A percentile compares a stretch with the other conserved stretches of the same genome.
Conservation (phyloP, 2,797 vertebrate genomes). For the Poecilia gillii region DNA sequence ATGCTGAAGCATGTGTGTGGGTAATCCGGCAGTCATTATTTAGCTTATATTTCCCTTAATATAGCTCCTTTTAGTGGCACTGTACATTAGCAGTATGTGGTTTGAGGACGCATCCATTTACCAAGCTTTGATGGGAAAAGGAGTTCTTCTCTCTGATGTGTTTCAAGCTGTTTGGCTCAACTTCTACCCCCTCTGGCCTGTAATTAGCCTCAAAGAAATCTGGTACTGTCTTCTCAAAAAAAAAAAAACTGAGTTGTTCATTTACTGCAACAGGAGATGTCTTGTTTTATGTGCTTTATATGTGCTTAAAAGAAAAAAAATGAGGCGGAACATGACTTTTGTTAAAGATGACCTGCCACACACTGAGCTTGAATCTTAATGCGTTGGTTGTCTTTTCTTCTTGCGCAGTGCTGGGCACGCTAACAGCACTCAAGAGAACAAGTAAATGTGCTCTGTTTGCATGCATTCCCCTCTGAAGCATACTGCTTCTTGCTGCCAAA, state of each 20-base stretch:
- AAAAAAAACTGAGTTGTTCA: slow-evolving; percentile 6
- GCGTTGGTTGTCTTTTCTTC: slow-evolving; percentile 16
- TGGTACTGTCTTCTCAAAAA: slow-evolving; percentile 46
- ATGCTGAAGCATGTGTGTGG: slow-evolving; percentile 29
- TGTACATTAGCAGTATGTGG: slow-evolving; percentile 69
- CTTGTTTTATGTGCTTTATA: slow-evolving; percentile 20
- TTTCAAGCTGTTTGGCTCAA: slow-evolving; percentile 60
- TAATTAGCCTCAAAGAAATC: slow-evolving; percentile 66
- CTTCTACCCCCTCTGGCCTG: slow-evolving; percentile 67
- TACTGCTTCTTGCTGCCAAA: slow-evolving; percentile 61
- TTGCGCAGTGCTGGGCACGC: slow-evolving; percentile 5
- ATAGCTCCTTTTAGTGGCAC: slow-evolving; percentile 47
- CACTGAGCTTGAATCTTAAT: slow-evolving; percentile 9
- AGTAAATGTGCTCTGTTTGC: slow-evolving; percentile 72
- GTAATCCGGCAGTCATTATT: slow-evolving; percentile 52
- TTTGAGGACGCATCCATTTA: slow-evolving; percentile 62
- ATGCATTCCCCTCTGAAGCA: slow-evolving; percentile 74
- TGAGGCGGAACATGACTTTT: slow-evolving; percentile 13
- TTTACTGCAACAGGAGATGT: slow-evolving; percentile 37
- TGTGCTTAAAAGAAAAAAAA: slow-evolving; percentile 1
- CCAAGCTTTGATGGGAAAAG: slow-evolving; percentile 59
- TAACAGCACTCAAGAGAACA: slow-evolving; percentile 39
- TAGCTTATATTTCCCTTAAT: slow-evolving; percentile 55
- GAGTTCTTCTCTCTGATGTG: slow-evolving; percentile 62
- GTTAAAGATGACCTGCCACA: slow-evolving; percentile 27